Percentiles rank a stretch among this genome's conserved stretches.
phyloP scores from a whole-genome alignment of 2,888 invertebrate genomes.

The Andrena bicolor region DNA sequence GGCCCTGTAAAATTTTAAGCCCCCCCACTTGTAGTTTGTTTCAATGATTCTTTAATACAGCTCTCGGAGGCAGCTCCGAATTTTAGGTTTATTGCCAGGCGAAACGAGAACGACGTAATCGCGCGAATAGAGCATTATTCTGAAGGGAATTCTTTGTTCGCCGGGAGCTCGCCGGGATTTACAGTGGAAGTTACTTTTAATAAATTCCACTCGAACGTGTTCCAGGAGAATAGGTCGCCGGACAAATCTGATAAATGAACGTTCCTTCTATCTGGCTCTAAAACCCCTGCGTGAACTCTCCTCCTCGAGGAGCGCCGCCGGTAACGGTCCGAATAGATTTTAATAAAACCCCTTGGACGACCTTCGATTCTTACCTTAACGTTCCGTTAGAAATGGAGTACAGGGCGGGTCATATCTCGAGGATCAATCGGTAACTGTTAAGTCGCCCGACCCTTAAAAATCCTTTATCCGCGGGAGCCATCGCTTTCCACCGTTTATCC shows the following conservation, averaged over 20 bases:
- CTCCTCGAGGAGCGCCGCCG: conserved; percentile 2
- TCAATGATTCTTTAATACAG: conserved; percentile 34
- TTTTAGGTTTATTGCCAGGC: conserved; percentile 23
- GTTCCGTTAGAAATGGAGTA: conserved; percentile 18
- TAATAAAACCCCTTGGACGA: conserved; percentile 18
- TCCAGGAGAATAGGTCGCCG: not conserved
- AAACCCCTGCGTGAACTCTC: not conserved
- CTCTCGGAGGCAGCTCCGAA: conserved; percentile 17
- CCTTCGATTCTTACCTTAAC: not conserved
- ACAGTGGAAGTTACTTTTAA: conserved; percentile 30
- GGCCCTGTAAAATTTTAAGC: conserved; percentile 33
- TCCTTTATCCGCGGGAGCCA: conserved; percentile 43
- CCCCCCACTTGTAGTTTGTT: not conserved
- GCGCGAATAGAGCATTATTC: conserved; percentile 10
- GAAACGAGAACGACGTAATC: conserved; percentile 25
- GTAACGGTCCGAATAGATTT: conserved; percentile 18
- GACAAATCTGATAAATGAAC: conserved; percentile 34
- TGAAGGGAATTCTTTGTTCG: conserved; percentile 19
- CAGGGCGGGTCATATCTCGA: not conserved
- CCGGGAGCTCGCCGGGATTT: conserved; percentile 5
- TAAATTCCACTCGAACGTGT: conserved; percentile 14
- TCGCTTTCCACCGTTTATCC: conserved; percentile 48
- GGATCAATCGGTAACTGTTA: conserved; percentile 53
- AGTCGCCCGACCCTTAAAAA: conserved; percentile 46
- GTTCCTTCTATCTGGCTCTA: not conserved